Evolutionary conservation across 1,140 invertebrate genomes (phyloP), one percentile per base, ranked within the genome.

Genomic region (Drosophila takahashii): DNA sequence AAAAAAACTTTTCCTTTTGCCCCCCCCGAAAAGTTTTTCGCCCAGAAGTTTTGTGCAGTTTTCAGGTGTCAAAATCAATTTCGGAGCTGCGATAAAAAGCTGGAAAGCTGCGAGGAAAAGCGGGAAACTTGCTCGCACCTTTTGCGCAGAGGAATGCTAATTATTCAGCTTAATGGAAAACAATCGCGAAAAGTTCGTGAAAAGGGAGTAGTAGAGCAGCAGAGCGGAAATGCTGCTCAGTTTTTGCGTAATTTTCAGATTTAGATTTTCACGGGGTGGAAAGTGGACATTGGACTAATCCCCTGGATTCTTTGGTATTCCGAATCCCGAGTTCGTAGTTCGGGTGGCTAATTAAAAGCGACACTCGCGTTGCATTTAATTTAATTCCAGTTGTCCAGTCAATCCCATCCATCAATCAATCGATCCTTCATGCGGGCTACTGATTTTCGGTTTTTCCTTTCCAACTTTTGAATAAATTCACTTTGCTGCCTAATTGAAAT

Each of bases 61-160:
- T 71, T 81, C 72, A 76, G 83, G 81, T 87, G 83, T 87, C 81
- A 87, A 86, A 86, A 86, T 86, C 81, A 86, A 87, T 86, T 86
- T 74, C 16, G 57, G 54, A 57, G 44, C 52, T 56, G 70, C 26
- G 71, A 75, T 75, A 75, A 75, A 75, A 58, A 56, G 44, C 32
- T 26, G 34, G 26, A 39, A 69, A 62, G 48, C 18, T 50, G 50
- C 26, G 54, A 45, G 60, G 56, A 65, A 60, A 52, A 39, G 15
- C n/a, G 15, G 16, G 53, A 53, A 59, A 67, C 53, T 80, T 67
- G 16, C 18, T 11, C 36, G 42, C 11, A n/a, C 69, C 22, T 67
- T 67, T 59, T 42, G 48, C 56, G 53, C 61, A 34, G 26, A 71
- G 52, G 60, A 64, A 86, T 81, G 79, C 74, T 86, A 86, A 86